phyloP scores from a whole-genome alignment of 2,797 vertebrate genomes.

The Urocyon cinereoargenteus region DNA sequence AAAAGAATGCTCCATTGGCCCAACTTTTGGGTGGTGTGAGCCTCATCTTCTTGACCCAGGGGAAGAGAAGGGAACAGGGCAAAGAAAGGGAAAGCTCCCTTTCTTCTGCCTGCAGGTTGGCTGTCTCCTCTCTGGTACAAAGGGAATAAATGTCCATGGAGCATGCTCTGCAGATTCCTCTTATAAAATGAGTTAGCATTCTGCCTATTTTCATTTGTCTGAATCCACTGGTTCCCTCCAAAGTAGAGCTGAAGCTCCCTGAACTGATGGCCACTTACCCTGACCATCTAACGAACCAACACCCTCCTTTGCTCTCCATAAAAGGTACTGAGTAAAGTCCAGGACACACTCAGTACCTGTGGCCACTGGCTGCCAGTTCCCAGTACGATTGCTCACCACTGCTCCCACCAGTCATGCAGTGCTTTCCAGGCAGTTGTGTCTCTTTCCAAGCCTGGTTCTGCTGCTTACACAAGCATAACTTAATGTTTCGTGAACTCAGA shows the following conservation, averaged over 20 bases:
- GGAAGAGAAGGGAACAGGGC: neutral
- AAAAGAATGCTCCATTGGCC: neutral
- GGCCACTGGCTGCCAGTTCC: neutral
- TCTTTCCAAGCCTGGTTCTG: neutral
- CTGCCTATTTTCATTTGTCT: neutral
- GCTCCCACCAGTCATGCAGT: neutral
- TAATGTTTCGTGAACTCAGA: neutral
- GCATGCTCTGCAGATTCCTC: neutral
- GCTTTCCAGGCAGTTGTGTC: neutral
- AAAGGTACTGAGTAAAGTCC: neutral
- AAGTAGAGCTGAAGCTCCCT: neutral
- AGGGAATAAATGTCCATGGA: neutral
- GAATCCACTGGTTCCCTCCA: neutral
- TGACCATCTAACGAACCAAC: too few relatives aligned
- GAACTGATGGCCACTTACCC: neutral
- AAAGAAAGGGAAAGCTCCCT: neutral
- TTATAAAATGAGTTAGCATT: neutral
- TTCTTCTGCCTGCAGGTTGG: neutral
- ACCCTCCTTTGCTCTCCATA: neutral
- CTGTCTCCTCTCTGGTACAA: neutral
- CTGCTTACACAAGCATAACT: neutral
- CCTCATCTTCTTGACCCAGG: neutral
- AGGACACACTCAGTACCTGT: accelerated
- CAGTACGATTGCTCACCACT: neutral
- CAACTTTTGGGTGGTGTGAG: neutral